Percentiles rank a stretch among this genome's conserved stretches.
Conservation (phyloP, 2,797 vertebrate genomes). For the Lagodon rhomboides region DNA sequence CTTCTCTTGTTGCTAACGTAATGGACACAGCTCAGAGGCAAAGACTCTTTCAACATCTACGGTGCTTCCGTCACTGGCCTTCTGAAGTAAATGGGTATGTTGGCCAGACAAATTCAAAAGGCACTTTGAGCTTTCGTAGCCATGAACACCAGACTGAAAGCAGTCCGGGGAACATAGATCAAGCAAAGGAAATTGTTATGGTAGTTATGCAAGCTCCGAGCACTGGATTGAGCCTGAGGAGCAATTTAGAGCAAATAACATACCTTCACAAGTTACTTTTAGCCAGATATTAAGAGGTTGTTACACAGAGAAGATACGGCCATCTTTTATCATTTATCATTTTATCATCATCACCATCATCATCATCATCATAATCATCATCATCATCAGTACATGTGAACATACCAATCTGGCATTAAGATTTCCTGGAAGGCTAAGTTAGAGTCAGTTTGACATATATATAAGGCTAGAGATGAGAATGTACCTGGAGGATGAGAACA, state of each 20-base stretch:
- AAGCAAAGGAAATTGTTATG: not conserved
- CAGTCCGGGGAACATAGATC: not conserved
- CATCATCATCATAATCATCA: no score
- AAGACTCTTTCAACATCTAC: not conserved
- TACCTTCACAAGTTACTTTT: not conserved
- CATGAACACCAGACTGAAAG: constrained; percentile 5
- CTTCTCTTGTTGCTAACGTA: not conserved
- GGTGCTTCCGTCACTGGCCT: not conserved
- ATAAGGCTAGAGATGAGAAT: constrained; percentile 4
- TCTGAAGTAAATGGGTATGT: not conserved
- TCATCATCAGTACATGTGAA: no score
- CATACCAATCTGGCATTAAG: constrained; percentile 18
- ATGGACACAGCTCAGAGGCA: not conserved
- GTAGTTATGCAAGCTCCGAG: not conserved
- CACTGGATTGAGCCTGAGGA: not conserved
- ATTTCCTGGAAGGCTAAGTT: not conserved
- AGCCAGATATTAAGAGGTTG: not conserved
- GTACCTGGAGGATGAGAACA: constrained; percentile 4
- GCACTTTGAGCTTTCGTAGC: not conserved
- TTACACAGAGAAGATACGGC: not conserved
- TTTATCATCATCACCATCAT: no score
- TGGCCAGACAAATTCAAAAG: not conserved
- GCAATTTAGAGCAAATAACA: not conserved
- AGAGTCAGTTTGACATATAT: constrained; percentile 10
- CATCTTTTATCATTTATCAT: not conserved